These are phyloP conservation scores for Chironomus riparius DNA, from an alignment of 2,888 invertebrate species.

Conservation along the genomic window DNA sequence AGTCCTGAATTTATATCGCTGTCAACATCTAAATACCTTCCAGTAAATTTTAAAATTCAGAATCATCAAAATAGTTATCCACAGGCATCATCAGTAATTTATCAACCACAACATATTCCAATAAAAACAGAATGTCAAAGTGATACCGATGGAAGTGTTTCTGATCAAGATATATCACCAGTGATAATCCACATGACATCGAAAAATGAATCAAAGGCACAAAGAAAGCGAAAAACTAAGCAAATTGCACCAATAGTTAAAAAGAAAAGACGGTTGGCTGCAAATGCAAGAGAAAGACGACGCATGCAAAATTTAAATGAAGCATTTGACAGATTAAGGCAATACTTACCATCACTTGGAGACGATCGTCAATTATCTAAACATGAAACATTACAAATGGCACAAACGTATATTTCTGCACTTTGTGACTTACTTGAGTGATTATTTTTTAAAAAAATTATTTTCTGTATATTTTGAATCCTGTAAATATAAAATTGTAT, in stretches of 20 bases:
- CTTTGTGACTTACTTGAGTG: slow-evolving; percentile 74
- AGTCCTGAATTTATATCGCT: slow-evolving; percentile 15
- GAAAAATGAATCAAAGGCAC: not conserved
- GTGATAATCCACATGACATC: not conserved
- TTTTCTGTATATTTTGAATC: too few relatives aligned
- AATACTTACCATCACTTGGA: slow-evolving; percentile 83
- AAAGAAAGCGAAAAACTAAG: slow-evolving; percentile 51
- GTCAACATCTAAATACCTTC: slow-evolving; percentile 1
- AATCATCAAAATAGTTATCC: not conserved
- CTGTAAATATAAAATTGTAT: too few relatives aligned
- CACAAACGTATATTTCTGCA: slow-evolving; percentile 88
- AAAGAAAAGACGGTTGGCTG: slow-evolving; percentile 76
- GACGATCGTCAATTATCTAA: slow-evolving; percentile 89
- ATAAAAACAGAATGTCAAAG: not conserved
- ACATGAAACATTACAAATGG: slow-evolving; percentile 95
- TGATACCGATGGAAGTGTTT: slow-evolving; percentile 2
- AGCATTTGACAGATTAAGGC: slow-evolving; percentile 83
- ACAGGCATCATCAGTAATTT: too few relatives aligned
- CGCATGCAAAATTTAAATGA: slow-evolving; percentile 91
- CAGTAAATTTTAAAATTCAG: slow-evolving; percentile 6
- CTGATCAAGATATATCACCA: not conserved
- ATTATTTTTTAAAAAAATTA: not conserved
- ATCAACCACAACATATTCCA: not conserved
- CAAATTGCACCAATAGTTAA: slow-evolving; percentile 71
- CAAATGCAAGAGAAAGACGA: slow-evolving; percentile 84